Evolutionary conservation across 1,140 invertebrate species (phyloP).

Genomic region (Diabrotica virgifera): DNA sequence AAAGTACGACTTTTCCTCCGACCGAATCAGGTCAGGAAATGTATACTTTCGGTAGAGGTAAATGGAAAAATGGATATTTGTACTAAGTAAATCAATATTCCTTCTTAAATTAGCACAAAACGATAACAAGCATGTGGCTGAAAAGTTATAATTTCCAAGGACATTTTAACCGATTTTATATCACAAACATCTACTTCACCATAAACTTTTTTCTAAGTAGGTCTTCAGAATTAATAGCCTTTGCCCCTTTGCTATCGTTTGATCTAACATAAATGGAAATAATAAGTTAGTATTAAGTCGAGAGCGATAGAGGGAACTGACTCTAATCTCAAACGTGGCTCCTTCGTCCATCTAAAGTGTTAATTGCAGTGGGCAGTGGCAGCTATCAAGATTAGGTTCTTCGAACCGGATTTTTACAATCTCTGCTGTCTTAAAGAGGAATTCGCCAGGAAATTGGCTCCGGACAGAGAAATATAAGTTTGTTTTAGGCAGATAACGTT

Average conservation of each 20-base stretch:
- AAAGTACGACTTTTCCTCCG: no score
- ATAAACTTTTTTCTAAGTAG: constrained; percentile 10
- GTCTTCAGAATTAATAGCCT: constrained; percentile 16
- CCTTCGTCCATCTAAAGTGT: constrained; percentile 27
- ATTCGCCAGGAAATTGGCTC: constrained; percentile 41
- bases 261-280: constrained; percentile 21
- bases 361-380: constrained; percentile 35
- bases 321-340: constrained; percentile 13
- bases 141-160: no score
- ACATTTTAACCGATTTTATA: no score
- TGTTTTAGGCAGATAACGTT: constrained; percentile 38
- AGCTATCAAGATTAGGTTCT: constrained; percentile 34
- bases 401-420: constrained; percentile 29
- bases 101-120: no score
- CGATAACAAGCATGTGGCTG: no score
- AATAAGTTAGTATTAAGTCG: constrained; percentile 15
- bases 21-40: no score
- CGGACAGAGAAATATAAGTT: constrained; percentile 43
- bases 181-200: constrained; percentile 3
- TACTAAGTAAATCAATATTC: no score
- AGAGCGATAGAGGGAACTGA: constrained; percentile 5
- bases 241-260: constrained; percentile 4
- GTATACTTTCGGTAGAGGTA: no score
- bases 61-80: no score
- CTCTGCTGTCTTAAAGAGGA: constrained; percentile 33